Percentiles rank a stretch among this genome's conserved stretches.
phyloP scores from a whole-genome alignment of 2,888 invertebrate genomes.

The Cataglyphis cursor region DNA sequence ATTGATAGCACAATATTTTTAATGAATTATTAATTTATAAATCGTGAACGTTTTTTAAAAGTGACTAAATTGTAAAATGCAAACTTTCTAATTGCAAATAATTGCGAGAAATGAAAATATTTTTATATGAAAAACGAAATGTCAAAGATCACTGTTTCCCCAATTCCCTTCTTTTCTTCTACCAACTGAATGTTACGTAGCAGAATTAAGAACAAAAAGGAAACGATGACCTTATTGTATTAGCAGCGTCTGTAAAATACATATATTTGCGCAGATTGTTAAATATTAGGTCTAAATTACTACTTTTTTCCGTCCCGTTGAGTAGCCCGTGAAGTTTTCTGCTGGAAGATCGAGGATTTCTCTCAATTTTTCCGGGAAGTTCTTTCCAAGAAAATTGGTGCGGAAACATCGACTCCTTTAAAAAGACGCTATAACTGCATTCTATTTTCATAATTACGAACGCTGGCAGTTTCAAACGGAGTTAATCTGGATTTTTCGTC shows the following conservation, averaged over 20 bases:
- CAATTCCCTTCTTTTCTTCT: constrained; percentile 23
- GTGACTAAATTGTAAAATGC: neutral
- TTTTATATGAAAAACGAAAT: constrained; percentile 1
- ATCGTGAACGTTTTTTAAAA: neutral
- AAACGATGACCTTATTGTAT: constrained; percentile 54
- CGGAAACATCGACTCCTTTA: constrained; percentile 54
- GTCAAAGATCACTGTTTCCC: constrained; percentile 33
- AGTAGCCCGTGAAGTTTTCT: constrained; percentile 48
- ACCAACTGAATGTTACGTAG: constrained; percentile 36
- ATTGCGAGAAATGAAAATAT: constrained; percentile 14
- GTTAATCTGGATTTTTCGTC: constrained; percentile 34
- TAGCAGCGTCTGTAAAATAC: constrained; percentile 48
- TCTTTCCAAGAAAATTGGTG: constrained; percentile 55
- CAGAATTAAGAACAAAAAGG: constrained; percentile 13
- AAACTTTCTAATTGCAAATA: constrained; percentile 1
- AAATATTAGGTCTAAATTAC: constrained; percentile 57
- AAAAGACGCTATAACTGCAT: constrained; percentile 46
- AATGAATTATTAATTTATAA: neutral
- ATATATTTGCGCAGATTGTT: constrained; percentile 55
- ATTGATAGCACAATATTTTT: neutral
- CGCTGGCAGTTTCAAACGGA: constrained; percentile 22
- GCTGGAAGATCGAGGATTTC: constrained; percentile 51
- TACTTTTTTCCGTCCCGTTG: constrained; percentile 54
- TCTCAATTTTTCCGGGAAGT: constrained; percentile 51
- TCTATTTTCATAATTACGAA: constrained; percentile 55